Conservation (phyloP, 2,888 invertebrate genomes). For the Diloba caeruleocephala region DNA sequence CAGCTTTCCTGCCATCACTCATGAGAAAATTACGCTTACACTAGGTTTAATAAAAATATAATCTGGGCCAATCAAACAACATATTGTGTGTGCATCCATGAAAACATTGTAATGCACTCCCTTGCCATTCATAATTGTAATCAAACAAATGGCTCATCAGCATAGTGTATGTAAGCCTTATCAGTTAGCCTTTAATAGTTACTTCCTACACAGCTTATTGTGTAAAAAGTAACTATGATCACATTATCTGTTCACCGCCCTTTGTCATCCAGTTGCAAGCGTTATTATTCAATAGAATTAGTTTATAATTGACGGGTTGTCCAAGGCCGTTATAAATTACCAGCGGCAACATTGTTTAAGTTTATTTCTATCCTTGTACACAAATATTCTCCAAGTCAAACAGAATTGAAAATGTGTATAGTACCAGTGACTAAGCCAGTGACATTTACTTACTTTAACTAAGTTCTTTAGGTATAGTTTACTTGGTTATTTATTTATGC, state of each 20-base stretch:
- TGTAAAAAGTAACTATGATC: neutral
- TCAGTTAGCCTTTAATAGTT: too few relatives aligned
- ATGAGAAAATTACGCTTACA: conserved; percentile 80
- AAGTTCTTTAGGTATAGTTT: conserved; percentile 18
- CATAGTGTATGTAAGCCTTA: neutral
- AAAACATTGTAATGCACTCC: conserved; percentile 1
- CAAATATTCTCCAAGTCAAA: too few relatives aligned
- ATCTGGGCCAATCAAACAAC: neutral
- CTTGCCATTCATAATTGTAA: conserved; percentile 13
- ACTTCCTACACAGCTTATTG: too few relatives aligned
- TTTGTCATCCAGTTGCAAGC: too few relatives aligned
- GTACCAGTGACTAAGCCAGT: neutral
- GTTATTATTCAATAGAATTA: too few relatives aligned
- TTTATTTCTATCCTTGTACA: too few relatives aligned
- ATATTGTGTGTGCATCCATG: conserved; percentile 1
- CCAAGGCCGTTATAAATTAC: conserved; percentile 6
- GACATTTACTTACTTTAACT: conserved; percentile 5
- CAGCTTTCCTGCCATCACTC: conserved; percentile 78
- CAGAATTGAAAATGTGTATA: neutral
- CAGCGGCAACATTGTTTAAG: neutral
- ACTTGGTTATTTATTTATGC: conserved; percentile 10
- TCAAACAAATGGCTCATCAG: neutral
- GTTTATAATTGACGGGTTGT: too few relatives aligned
- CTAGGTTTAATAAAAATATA: conserved; percentile 44
- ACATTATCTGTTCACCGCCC: too few relatives aligned